These are phyloP conservation scores for Argyra leucocephala DNA, from an alignment of 2,888 invertebrate genomes.

Conservation along the genomic window DNA sequence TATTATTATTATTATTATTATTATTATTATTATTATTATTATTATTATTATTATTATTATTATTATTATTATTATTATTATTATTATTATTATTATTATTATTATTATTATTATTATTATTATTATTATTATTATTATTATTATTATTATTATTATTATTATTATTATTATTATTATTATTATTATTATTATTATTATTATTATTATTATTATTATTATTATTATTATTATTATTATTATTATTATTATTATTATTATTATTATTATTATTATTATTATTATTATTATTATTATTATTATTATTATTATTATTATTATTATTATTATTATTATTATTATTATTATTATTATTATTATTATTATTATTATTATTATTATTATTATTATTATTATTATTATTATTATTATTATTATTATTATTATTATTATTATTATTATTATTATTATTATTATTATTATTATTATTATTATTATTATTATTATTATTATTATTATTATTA, in stretches of 20 bases:
- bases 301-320: slow-evolving; percentile 1
- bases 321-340: slow-evolving; percentile 6
- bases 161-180: slow-evolving; percentile 1
- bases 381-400: slow-evolving; percentile 6
- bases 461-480: slow-evolving; percentile 1
- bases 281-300: slow-evolving; percentile 1
- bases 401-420: slow-evolving; percentile 4
- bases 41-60: slow-evolving; percentile 1
- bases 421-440: background rate
- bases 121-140: slow-evolving; percentile 6
- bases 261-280: slow-evolving; percentile 1
- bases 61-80: slow-evolving; percentile 1
- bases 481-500: background rate
- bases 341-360: slow-evolving; percentile 3
- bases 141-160: slow-evolving; percentile 4
- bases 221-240: slow-evolving; percentile 4
- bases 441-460: background rate
- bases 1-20: slow-evolving; percentile 3
- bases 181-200: background rate
- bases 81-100: slow-evolving; percentile 3
- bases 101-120: background rate
- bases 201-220: slow-evolving; percentile 6
- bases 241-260: background rate
- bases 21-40: slow-evolving; percentile 4
- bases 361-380: background rate